Evolutionary conservation across 92 coral and sea anemone genomes (phyloP).

Genomic region (Siderastrea radians): DNA sequence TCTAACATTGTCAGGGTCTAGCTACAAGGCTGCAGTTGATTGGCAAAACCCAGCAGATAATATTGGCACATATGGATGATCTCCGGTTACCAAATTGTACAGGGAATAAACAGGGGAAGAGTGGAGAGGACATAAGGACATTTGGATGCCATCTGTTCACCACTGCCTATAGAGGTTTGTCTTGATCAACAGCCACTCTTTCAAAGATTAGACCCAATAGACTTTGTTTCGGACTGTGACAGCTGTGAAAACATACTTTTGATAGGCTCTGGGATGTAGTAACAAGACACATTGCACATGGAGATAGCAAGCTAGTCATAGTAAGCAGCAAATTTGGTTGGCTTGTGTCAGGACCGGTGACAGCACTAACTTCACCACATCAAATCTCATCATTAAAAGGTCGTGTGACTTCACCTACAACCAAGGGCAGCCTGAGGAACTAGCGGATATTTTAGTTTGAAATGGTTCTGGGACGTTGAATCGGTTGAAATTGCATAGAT

Average conservation of each 20-base stretch:
- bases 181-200: too few species aligned
- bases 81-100: conserved; percentile 3
- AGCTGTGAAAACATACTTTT: too few species aligned
- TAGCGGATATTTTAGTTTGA: neutral
- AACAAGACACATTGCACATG: neutral
- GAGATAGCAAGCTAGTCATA: neutral
- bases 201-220: too few species aligned
- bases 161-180: too few species aligned
- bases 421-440: neutral
- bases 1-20: conserved; percentile 19
- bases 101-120: neutral
- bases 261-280: neutral
- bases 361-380: neutral
- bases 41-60: neutral
- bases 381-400: neutral
- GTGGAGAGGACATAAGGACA: too few species aligned
- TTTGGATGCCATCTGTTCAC: too few species aligned
- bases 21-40: conserved; percentile 26
- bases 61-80: conserved; percentile 1
- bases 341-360: neutral
- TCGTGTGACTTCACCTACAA: neutral
- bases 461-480: conserved; percentile 1
- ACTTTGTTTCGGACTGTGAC: too few species aligned
- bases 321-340: conserved; percentile 1
- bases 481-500: neutral